phyloP scores from a whole-genome alignment of 2,113 vertebrate species.

The Scopus umbretta region DNA sequence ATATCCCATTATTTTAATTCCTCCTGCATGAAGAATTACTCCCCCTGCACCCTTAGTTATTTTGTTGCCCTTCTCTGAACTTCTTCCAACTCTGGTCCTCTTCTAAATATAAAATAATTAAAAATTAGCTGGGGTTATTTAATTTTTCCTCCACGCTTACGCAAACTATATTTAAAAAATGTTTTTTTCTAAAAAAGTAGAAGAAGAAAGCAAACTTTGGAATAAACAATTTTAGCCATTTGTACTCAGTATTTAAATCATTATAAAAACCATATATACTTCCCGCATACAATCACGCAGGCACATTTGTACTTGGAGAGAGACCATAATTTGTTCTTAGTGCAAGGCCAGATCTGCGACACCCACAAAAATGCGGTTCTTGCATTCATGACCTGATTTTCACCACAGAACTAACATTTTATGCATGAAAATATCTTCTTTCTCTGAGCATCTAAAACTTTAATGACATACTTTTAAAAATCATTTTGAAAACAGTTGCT shows the following conservation, averaged over 20 bases:
- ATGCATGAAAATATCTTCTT: background rate
- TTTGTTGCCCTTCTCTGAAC: background rate
- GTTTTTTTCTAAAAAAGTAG: background rate
- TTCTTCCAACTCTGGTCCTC: background rate
- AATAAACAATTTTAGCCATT: background rate
- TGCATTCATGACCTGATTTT: background rate
- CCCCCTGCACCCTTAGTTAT: background rate
- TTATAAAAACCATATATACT: background rate
- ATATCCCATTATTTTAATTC: background rate
- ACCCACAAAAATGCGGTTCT: background rate
- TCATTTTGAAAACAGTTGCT: fast-evolving
- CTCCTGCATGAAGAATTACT: background rate
- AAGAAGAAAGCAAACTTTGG: background rate
- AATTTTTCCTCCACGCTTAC: background rate
- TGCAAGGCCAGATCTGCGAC: background rate
- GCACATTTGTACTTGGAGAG: background rate
- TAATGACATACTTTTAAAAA: background rate
- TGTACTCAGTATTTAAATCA: background rate
- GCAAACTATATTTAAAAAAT: background rate
- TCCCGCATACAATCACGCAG: background rate
- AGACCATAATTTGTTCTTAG: background rate
- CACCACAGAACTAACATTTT: background rate
- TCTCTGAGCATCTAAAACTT: background rate
- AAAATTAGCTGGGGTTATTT: background rate
- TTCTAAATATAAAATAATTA: background rate